Base-by-base conservation (phyloP, 2,113 vertebrate species). In the Penelope pileata region DNA sequence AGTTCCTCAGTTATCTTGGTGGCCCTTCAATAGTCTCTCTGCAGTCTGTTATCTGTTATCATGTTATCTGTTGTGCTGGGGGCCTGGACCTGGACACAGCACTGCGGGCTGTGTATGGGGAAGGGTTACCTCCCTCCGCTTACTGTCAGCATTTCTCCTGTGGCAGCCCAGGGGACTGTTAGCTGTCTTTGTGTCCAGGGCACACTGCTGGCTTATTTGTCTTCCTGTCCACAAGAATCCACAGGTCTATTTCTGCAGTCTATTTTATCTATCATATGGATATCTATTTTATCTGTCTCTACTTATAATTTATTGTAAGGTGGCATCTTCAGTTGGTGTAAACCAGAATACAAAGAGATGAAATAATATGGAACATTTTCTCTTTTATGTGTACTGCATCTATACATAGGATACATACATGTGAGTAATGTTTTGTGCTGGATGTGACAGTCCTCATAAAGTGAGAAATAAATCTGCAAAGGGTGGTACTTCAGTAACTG, bases 171-270 rank as follows among this genome's bases (percentile, higher is more conserved):
- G 16, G 10, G 5, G 40, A 7, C 16, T 6, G 1, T 38, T 48
- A 12, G 2, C 10, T 14, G 5, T 4, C 17, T 80, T 56, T 22
- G 15, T 23, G 45, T 17, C 10, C 48, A n/a, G 40, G 26, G 14
- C 0, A 0, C 9, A 1, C 19, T 12, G 21, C 22, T 54, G 58
- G 19, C 51, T 81, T 1, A 2, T 50, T 43, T 38, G 30, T 1
- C 16, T 8, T 64, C 11, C 11, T n/a, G 24, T n/a, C 24, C 29
- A 7, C 17, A 5, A 68, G 42, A 21, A 16, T 7, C 23, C 16
- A 7, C 14, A 29, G 17, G 17, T 42, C 15, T 11, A 70, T 78
- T 13, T 62, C 23, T 67, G 36, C 60, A 63, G 26, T 14, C 5
- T 40, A 6, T 63, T 40, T 40, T 40, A 27, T 38, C 15, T 11